Percentiles rank a stretch among this genome's conserved stretches.
Evolutionary conservation across 2,797 vertebrate genomes (phyloP).

Genomic region (Tinamus major): DNA sequence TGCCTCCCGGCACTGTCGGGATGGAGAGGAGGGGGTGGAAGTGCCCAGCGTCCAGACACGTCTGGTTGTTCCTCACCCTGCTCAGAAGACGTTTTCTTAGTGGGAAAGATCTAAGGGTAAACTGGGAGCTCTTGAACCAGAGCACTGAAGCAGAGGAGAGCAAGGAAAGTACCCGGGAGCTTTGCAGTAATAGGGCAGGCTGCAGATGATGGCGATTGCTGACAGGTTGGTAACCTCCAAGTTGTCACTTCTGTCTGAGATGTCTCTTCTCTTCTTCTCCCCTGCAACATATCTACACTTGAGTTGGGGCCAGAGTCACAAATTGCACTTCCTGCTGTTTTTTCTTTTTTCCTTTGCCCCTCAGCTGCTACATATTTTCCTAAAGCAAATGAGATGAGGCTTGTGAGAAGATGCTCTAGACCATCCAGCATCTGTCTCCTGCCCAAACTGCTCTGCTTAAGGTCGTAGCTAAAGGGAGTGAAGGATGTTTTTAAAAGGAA

Average conservation of each 20-base stretch:
- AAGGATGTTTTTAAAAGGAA: background rate
- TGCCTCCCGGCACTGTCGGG: background rate
- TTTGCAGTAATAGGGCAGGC: background rate
- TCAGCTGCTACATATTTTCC: background rate
- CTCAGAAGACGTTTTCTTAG: background rate
- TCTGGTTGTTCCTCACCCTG: background rate
- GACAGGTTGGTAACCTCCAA: background rate
- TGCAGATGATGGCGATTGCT: background rate
- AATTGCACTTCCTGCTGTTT: background rate
- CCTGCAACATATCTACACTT: too few relatives aligned
- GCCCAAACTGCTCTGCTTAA: background rate
- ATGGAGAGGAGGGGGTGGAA: background rate
- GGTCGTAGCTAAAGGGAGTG: background rate
- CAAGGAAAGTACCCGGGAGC: background rate
- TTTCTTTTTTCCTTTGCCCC: background rate
- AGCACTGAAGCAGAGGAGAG: background rate
- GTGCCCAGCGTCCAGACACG: background rate
- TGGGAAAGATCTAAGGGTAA: background rate
- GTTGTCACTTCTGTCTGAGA: too few relatives aligned
- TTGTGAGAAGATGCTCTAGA: background rate
- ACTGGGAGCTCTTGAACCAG: background rate
- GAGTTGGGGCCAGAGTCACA: too few relatives aligned
- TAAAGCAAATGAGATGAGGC: background rate
- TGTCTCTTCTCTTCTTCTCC: too few relatives aligned
- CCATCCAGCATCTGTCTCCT: background rate